Conservation (phyloP, 2,888 invertebrate genomes). For the Leucophenga maculata region DNA sequence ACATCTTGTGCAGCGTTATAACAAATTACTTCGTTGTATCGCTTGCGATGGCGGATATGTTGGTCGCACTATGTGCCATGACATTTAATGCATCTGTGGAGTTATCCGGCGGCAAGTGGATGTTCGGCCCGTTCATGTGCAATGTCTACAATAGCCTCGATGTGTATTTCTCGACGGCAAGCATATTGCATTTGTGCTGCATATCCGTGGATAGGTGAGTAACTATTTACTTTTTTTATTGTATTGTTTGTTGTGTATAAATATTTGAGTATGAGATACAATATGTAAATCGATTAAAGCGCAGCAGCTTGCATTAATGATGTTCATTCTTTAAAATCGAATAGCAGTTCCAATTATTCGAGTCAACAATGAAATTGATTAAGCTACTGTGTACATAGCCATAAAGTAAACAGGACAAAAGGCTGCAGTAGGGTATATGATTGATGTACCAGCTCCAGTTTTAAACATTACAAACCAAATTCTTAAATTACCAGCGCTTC, state of each 20-base stretch:
- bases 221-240: background rate
- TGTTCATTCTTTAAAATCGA: too few relatives aligned
- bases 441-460: too few relatives aligned
- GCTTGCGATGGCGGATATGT: slow-evolving; percentile 92
- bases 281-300: too few relatives aligned
- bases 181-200: slow-evolving; percentile 94
- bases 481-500: too few relatives aligned
- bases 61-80: slow-evolving; percentile 95
- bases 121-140: slow-evolving; percentile 93
- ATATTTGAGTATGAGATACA: too few relatives aligned
- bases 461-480: too few relatives aligned
- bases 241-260: background rate
- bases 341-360: too few relatives aligned
- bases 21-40: slow-evolving; percentile 98
- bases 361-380: too few relatives aligned
- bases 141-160: slow-evolving; percentile 97
- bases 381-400: too few relatives aligned
- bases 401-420: too few relatives aligned
- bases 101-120: slow-evolving; percentile 86
- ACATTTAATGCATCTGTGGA: slow-evolving; percentile 93
- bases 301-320: too few relatives aligned
- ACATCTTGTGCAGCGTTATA: slow-evolving; percentile 76
- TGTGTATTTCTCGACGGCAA: slow-evolving; percentile 94
- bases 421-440: too few relatives aligned
- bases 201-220: slow-evolving; percentile 84